Percentiles rank a stretch among this genome's conserved stretches.
Conservation (phyloP, 2,888 invertebrate species). For the Tenthredo scrophulariae region DNA sequence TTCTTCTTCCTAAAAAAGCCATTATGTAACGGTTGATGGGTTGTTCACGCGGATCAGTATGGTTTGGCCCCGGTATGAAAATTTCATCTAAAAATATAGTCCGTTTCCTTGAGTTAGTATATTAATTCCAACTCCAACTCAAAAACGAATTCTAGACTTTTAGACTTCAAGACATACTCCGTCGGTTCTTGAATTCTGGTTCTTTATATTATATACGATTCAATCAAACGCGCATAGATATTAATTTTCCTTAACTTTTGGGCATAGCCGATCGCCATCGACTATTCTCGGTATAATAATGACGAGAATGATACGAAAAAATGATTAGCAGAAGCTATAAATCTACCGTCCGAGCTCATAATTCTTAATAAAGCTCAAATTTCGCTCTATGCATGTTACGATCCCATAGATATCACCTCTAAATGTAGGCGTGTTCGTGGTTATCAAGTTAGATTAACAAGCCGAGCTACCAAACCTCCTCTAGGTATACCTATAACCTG, state of each 20-base stretch:
- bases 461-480: constrained; percentile 33
- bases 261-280: no score
- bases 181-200: neutral
- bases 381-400: constrained; percentile 48
- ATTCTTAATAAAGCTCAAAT: constrained; percentile 39
- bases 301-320: neutral
- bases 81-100: constrained; percentile 41
- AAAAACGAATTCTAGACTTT: neutral
- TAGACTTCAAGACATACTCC: neutral
- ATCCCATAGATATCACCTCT: constrained; percentile 53
- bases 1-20: neutral
- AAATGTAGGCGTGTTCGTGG: constrained; percentile 53
- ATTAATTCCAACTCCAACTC: neutral
- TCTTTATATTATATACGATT: no score
- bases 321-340: neutral
- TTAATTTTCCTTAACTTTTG: no score
- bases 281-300: neutral
- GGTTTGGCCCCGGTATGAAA: neutral
- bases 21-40: constrained; percentile 30
- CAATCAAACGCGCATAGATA: no score
- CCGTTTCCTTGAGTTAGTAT: neutral
- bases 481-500: neutral
- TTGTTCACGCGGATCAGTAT: constrained; percentile 30
- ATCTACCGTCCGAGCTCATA: neutral
- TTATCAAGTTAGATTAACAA: constrained; percentile 55